These are phyloP conservation scores for Stichopus horrens DNA, from an alignment of 53 echinoderm and acorn worm genomes.

Conservation along the genomic window DNA sequence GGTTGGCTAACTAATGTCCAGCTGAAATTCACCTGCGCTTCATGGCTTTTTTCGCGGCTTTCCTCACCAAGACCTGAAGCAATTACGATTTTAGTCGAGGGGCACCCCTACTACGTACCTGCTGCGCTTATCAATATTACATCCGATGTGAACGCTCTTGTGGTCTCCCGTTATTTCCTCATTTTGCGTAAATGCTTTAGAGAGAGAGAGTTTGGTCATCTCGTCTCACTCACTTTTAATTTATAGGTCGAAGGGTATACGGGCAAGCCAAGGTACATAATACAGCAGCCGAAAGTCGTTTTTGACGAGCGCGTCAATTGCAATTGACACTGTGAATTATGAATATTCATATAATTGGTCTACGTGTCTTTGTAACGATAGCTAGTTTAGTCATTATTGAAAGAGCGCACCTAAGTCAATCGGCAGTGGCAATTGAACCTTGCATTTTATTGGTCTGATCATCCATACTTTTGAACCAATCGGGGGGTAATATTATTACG, in stretches of 20 bases:
- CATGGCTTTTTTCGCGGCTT: slow-evolving; percentile 4
- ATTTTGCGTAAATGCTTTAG: slow-evolving; percentile 12
- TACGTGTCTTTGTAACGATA: slow-evolving; percentile 1
- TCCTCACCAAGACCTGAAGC: slow-evolving; percentile 40
- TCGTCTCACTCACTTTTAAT: neutral
- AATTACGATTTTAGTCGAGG: slow-evolving; percentile 22
- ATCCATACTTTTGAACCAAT: slow-evolving; percentile 37
- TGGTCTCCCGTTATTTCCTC: slow-evolving; percentile 12
- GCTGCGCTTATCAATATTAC: slow-evolving; percentile 43
- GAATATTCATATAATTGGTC: slow-evolving; percentile 19
- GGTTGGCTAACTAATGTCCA: neutral
- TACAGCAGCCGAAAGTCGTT: neutral
- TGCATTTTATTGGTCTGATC: slow-evolving; percentile 26
- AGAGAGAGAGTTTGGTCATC: neutral
- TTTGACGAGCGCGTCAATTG: neutral
- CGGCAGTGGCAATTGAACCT: neutral
- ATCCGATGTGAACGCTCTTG: slow-evolving; percentile 31
- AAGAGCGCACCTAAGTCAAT: slow-evolving; percentile 7
- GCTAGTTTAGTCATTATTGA: neutral
- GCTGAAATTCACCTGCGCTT: slow-evolving; percentile 20
- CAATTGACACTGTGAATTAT: neutral
- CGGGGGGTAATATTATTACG: slow-evolving; percentile 31
- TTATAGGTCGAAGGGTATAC: neutral
- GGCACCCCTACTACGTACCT: slow-evolving; percentile 17
- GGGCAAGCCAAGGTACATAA: neutral